Conservation (phyloP, 2,797 vertebrate genomes). For the Carapus acus region DNA sequence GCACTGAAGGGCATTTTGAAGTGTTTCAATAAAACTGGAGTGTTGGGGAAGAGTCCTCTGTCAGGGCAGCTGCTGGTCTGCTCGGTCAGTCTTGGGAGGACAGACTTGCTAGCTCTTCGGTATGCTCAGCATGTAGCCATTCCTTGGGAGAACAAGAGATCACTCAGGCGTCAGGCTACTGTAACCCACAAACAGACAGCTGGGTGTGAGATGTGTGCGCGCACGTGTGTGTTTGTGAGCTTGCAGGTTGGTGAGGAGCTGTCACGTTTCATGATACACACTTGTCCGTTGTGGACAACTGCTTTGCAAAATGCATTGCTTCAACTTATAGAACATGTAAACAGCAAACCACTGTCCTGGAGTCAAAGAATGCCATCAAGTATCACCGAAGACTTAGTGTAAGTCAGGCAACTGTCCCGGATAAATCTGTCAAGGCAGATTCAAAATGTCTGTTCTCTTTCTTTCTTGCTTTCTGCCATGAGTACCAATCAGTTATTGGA, state of each 20-base stretch:
- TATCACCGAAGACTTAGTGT: too few species aligned
- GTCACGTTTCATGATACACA: constrained; percentile 4
- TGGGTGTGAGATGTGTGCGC: too few species aligned
- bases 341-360: neutral
- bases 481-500: too few species aligned
- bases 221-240: neutral
- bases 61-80: constrained; percentile 24
- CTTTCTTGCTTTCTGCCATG: too few species aligned
- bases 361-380: neutral
- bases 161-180: constrained; percentile 36
- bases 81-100: constrained; percentile 41
- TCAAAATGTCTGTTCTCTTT: too few species aligned
- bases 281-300: neutral
- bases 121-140: constrained; percentile 61
- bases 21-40: too few species aligned
- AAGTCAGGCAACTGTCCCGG: too few species aligned
- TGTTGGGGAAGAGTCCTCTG: neutral
- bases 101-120: constrained; percentile 41
- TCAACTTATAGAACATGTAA: too few species aligned
- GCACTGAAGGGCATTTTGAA: too few species aligned
- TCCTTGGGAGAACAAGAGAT: constrained; percentile 56
- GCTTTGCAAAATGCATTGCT: too few species aligned
- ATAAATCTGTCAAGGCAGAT: too few species aligned
- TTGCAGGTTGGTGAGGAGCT: neutral
- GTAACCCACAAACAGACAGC: constrained; percentile 27